Evolutionary conservation across 2,888 invertebrate species (phyloP).

Genomic region (Epicampocera succincta): DNA sequence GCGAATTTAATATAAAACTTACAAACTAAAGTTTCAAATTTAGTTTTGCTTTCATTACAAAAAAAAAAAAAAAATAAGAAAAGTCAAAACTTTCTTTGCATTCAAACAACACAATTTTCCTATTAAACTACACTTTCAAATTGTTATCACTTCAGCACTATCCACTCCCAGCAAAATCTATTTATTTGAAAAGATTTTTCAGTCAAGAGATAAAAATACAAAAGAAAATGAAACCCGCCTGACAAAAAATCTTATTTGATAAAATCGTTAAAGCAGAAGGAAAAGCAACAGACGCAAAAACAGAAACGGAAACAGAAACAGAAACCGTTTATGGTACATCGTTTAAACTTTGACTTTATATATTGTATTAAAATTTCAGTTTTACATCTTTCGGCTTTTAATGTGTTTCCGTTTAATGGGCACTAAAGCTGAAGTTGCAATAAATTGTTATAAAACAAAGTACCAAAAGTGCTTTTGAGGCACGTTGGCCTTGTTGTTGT

Average conservation of each 20-base stretch:
- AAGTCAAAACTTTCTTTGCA: no score
- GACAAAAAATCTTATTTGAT: constrained; percentile 17
- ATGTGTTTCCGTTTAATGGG: constrained; percentile 54
- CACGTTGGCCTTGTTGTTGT: no score
- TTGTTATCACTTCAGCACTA: no score
- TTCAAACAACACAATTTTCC: no score
- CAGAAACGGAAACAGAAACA: constrained; percentile 10
- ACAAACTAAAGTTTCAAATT: no score
- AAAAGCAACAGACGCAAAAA: not conserved
- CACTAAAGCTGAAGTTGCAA: not conserved
- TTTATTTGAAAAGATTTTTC: no score
- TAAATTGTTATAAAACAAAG: not conserved
- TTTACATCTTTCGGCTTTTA: constrained; percentile 42
- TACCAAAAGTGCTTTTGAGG: not conserved
- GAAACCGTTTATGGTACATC: constrained; percentile 56
- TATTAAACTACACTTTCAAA: no score
- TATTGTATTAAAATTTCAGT: constrained; percentile 57
- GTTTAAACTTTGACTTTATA: constrained; percentile 62
- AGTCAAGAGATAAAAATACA: no score
- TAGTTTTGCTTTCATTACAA: no score
- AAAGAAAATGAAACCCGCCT: not conserved
- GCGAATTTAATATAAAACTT: no score
- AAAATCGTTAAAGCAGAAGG: constrained; percentile 4
- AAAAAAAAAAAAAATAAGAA: no score
- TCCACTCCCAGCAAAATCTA: no score